Base-by-base conservation (phyloP, 2,113 vertebrate species). In the Tautogolabrus adspersus region DNA sequence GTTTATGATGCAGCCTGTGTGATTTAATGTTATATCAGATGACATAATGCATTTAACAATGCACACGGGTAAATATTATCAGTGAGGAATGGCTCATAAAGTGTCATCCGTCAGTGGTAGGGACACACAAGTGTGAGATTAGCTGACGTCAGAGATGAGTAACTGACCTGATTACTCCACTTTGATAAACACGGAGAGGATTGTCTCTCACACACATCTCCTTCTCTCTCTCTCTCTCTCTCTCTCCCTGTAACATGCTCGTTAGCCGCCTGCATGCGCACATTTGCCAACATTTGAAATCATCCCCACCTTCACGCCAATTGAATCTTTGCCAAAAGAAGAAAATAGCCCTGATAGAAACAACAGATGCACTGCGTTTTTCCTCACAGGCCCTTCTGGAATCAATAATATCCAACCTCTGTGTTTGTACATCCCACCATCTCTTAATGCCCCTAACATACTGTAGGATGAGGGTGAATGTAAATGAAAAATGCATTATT, bases 401-500 rank as follows among this genome's bases (percentile, higher is more conserved):
- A 78, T 85, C 66, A 76, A 83, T 87, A 21, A 88, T 89, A 88
- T 87, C 80, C 76, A 87, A 86, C 89, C 87, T 72, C 72, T 71
- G 72, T 83, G 60, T 87, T 77, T 75, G 61, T 69, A 79, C 75
- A 81, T 90, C 87, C 82, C 88, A 78, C 78, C 66, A 71, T 82
- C 75, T 81, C 80, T 71, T 84, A 84, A 89, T 88, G 83, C 86
- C 78, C 79, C 74, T 63, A 77, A 88, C 87, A 86, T 65, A 86
- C 86, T 79, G 86, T 83, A 82, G 76, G 79, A 85, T 77, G 83
- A 90, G 66, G 68, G 73, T 73, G 82, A 79, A 91, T 87, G 75
- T 84, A 88, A 91, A 93, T 92, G 85, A 88, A 90, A 91, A 90
- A 92, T 92, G 58, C 88, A 90, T 91, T 82, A 91, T 91, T 92